phyloP scores from a whole-genome alignment of 2,113 vertebrate species.

The Misgurnus anguillicaudatus region DNA sequence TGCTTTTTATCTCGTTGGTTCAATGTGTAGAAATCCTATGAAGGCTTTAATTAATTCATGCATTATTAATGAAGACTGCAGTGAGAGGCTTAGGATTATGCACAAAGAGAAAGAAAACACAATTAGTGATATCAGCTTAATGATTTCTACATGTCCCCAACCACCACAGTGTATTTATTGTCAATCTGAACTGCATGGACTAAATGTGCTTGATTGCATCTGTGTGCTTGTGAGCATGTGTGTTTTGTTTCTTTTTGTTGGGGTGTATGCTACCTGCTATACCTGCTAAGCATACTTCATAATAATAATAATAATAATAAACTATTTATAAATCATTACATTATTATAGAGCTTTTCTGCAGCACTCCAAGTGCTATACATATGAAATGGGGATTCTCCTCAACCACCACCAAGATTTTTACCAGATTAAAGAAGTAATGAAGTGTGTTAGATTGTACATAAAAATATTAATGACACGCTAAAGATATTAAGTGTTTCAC shows the following conservation, averaged over 20 bases:
- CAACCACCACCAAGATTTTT: no score
- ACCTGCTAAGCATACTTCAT: no score
- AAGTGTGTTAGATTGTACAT: no score
- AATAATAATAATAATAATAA: no score
- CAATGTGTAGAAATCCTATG: constrained; percentile 78
- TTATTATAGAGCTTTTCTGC: no score
- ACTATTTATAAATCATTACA: no score
- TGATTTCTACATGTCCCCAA: constrained; percentile 73
- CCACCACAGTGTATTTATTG: constrained; percentile 66
- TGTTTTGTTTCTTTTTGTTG: constrained; percentile 41
- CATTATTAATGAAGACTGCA: constrained; percentile 81
- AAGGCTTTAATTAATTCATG: constrained; percentile 84
- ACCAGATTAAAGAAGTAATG: no score
- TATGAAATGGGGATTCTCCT: no score
- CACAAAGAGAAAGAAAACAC: constrained; percentile 72
- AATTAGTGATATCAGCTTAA: constrained; percentile 80
- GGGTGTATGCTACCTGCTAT: not conserved
- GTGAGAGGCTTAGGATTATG: constrained; percentile 75
- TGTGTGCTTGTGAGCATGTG: not conserved
- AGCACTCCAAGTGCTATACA: no score
- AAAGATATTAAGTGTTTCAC: no score
- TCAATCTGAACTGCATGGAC: constrained; percentile 59
- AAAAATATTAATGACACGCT: no score
- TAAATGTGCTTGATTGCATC: constrained; percentile 23
- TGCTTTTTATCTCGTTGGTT: constrained; percentile 79